Percentiles rank a stretch among this genome's conserved stretches.
Evolutionary conservation across 2,797 vertebrate species (phyloP).

Genomic region (Hozukius guyotensis): DNA sequence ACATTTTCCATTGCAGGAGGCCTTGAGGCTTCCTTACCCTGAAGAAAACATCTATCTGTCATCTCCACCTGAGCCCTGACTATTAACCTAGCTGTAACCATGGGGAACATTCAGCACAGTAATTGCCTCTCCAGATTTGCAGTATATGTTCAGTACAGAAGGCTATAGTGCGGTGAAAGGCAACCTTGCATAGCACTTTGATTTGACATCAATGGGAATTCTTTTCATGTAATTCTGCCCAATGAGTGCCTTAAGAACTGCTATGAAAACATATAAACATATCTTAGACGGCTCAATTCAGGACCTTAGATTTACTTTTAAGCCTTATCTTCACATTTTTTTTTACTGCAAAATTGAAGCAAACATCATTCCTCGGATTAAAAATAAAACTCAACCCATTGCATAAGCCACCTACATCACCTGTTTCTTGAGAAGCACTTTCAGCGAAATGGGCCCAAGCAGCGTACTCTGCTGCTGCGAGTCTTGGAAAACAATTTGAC

Average conservation of each 20-base stretch:
- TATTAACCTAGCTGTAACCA: constrained; percentile 60
- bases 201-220: constrained; percentile 1
- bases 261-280: background rate
- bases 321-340: constrained; percentile 5
- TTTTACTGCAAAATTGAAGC: constrained; percentile 15
- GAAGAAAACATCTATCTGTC: constrained; percentile 49
- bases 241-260: background rate
- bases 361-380: constrained; percentile 40
- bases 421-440: constrained; percentile 73
- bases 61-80: constrained; percentile 56
- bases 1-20: constrained; percentile 46
- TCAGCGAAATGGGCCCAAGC: constrained; percentile 64
- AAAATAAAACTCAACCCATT: constrained; percentile 68
- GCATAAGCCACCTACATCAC: constrained; percentile 74
- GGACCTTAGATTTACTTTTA: constrained; percentile 8
- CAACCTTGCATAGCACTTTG: constrained; percentile 16
- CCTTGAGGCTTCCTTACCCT: constrained; percentile 51
- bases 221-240: background rate
- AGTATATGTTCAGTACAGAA: constrained; percentile 18
- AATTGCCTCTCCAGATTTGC: constrained; percentile 47
- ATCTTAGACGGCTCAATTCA: background rate
- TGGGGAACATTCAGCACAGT: constrained; percentile 45
- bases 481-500: constrained; percentile 72
- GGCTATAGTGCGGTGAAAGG: background rate
- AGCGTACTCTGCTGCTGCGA: constrained; percentile 60